These are phyloP conservation scores for Brachyhypopomus occidentalis DNA, from an alignment of 2,113 vertebrate genomes.

Conservation along the genomic window DNA sequence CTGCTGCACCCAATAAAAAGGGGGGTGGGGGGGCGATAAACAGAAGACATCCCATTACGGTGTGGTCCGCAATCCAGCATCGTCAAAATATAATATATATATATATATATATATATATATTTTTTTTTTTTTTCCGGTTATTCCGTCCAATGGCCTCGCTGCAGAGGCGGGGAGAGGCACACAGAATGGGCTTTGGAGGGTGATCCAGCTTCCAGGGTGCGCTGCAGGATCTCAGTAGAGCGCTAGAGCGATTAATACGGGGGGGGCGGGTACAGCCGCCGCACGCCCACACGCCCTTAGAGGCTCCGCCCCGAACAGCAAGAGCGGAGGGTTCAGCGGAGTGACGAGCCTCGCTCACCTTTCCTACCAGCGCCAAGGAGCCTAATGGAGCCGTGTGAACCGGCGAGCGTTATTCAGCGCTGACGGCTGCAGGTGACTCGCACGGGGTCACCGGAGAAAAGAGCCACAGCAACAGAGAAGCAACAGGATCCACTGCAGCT, in stretches of 20 bases:
- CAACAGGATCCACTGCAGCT: not conserved
- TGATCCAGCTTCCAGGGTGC: not conserved
- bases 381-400: slow-evolving; percentile 2
- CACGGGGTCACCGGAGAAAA: not conserved
- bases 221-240: slow-evolving; percentile 34
- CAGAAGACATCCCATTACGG: slow-evolving; percentile 32
- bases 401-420: not conserved
- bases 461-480: not conserved
- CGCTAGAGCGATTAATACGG: not conserved
- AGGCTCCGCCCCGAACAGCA: not conserved
- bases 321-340: not conserved
- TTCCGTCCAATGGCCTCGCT: slow-evolving; percentile 39
- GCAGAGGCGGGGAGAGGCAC: slow-evolving; percentile 33
- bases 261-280: slow-evolving; percentile 20
- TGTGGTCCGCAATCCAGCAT: slow-evolving; percentile 11
- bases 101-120: no score
- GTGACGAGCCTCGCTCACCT: not conserved
- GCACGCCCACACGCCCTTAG: not conserved
- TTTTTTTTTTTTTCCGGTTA: slow-evolving; percentile 17
- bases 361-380: not conserved
- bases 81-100: not conserved
- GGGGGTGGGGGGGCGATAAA: not conserved
- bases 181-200: not conserved
- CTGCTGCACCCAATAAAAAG: no score
- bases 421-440: not conserved